phyloP scores from a whole-genome alignment of 2,797 vertebrate genomes.

The Bryconaethiops microstoma region DNA sequence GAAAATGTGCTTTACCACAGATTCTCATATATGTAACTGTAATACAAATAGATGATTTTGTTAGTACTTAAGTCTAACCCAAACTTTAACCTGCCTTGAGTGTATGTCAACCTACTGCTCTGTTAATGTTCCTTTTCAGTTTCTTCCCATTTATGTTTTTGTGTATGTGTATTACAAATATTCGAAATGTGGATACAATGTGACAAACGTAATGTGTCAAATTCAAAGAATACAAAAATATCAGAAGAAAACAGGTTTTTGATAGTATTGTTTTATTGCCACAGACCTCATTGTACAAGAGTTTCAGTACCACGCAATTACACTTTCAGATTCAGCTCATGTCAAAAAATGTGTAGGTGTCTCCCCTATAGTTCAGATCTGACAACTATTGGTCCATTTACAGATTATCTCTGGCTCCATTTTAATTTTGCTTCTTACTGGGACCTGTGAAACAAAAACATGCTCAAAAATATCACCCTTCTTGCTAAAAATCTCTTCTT shows the following conservation, averaged over 20 bases:
- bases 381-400: too few species aligned
- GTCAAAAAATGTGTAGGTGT: background rate
- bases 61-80: background rate
- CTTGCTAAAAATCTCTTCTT: too few species aligned
- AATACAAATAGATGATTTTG: background rate
- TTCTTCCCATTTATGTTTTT: background rate
- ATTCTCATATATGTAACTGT: background rate
- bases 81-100: background rate
- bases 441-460: background rate
- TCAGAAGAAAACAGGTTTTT: background rate
- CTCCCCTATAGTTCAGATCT: background rate
- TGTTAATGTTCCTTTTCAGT: background rate
- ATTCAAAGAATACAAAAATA: background rate
- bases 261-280: background rate
- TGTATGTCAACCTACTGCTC: background rate
- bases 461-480: background rate
- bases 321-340: background rate
- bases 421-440: too few species aligned
- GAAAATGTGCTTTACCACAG: background rate
- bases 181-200: background rate
- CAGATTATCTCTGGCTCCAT: background rate
- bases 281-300: background rate
- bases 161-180: background rate
- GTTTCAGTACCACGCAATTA: background rate
- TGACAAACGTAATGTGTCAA: background rate